phyloP scores from a whole-genome alignment of 2,113 vertebrate species.

The Notiomystis cincta region DNA sequence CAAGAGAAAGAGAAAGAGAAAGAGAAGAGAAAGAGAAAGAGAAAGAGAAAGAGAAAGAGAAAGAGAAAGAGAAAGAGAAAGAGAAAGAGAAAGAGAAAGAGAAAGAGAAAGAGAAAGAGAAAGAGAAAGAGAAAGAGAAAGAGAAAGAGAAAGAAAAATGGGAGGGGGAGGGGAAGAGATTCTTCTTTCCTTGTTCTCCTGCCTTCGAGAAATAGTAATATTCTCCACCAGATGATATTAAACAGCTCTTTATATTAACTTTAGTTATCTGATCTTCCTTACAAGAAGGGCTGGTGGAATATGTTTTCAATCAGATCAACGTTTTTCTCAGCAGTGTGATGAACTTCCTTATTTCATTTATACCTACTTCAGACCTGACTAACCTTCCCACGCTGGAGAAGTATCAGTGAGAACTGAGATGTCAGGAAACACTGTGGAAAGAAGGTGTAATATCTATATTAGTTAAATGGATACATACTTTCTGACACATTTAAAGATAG shows the following conservation, averaged over 20 bases:
- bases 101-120: not conserved
- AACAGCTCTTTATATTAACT: not conserved
- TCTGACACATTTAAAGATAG: not conserved
- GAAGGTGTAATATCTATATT: not conserved
- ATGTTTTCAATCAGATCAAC: not conserved
- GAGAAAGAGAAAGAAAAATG: not conserved
- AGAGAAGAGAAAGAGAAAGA: not conserved
- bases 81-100: not conserved
- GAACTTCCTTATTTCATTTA: not conserved
- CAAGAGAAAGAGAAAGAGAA: not conserved
- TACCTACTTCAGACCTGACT: not conserved
- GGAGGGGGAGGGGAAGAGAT: not conserved
- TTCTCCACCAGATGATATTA: not conserved
- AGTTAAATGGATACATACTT: not conserved
- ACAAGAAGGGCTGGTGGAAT: not conserved
- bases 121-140: no score
- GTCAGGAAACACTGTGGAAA: not conserved
- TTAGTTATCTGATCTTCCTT: not conserved
- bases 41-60: not conserved
- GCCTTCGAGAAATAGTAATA: not conserved
- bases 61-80: not conserved
- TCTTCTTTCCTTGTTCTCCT: not conserved
- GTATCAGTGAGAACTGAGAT: not conserved
- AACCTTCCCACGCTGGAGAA: not conserved
- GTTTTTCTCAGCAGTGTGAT: not conserved